Conservation (phyloP, 2,888 invertebrate species). For the Amphimallon solstitiale region DNA sequence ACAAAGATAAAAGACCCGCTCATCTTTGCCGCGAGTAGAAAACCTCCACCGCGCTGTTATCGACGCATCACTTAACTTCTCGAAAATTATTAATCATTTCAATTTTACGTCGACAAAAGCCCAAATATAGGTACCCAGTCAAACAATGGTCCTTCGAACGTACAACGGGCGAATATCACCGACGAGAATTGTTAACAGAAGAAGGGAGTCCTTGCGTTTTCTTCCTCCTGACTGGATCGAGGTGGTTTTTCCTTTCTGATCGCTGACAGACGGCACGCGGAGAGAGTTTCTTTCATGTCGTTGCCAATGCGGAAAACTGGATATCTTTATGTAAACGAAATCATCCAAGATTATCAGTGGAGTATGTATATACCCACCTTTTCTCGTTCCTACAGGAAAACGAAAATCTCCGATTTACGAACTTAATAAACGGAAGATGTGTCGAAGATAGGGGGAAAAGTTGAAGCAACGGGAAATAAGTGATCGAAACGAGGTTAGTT, state of each 20-base stretch:
- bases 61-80: too few species aligned
- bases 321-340: conserved; percentile 27
- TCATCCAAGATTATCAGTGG: conserved; percentile 23
- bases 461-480: too few species aligned
- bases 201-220: neutral
- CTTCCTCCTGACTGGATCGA: neutral
- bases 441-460: too few species aligned
- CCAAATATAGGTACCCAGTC: conserved; percentile 15
- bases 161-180: neutral
- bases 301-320: conserved; percentile 21
- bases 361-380: too few species aligned
- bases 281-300: conserved; percentile 1
- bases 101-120: conserved; percentile 25
- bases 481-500: too few species aligned
- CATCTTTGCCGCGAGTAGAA: too few species aligned
- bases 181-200: too few species aligned
- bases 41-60: too few species aligned
- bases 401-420: too few species aligned
- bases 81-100: conserved; percentile 30
- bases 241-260: conserved; percentile 10
- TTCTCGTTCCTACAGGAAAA: too few species aligned
- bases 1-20: too few species aligned
- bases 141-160: conserved; percentile 22
- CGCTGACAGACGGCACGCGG: neutral
- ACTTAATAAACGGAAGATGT: too few species aligned